Evolutionary conservation across 1,140 invertebrate species (phyloP).

Genomic region (Neodiprion fabricii): DNA sequence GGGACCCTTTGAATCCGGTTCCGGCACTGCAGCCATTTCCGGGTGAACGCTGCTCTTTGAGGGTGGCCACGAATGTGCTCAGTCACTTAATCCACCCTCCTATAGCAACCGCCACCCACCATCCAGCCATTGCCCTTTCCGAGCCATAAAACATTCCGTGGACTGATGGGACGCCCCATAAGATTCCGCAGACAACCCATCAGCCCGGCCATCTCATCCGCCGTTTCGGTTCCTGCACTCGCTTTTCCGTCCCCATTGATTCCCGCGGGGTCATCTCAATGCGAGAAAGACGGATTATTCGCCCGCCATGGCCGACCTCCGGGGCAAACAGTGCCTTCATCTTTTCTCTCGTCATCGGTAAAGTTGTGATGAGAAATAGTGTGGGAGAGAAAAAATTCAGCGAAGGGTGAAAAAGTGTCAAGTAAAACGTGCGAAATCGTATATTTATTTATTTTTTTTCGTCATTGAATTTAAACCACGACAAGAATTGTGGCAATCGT

Average conservation of each 20-base stretch:
- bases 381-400: background rate
- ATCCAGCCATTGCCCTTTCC: slow-evolving; percentile 2
- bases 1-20: slow-evolving; percentile 24
- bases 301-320: background rate
- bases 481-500: background rate
- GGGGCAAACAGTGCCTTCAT: background rate
- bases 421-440: no score
- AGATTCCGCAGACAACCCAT: slow-evolving; percentile 19
- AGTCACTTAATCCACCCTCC: slow-evolving; percentile 21
- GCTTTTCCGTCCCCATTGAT: slow-evolving; percentile 2
- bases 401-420: no score
- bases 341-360: background rate
- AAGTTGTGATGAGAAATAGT: background rate
- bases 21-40: slow-evolving; percentile 30
- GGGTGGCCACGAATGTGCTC: slow-evolving; percentile 24
- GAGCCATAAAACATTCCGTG: slow-evolving; percentile 22
- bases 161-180: slow-evolving; percentile 11
- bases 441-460: background rate
- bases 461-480: background rate
- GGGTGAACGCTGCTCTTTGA: slow-evolving; percentile 23
- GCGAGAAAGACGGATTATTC: background rate
- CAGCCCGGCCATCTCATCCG: background rate
- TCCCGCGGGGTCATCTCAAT: background rate
- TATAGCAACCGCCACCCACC: background rate
- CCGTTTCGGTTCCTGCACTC: slow-evolving; percentile 4